Evolutionary conservation across 2,113 vertebrate genomes (phyloP).

Genomic region (Mesitornis unicolor): DNA sequence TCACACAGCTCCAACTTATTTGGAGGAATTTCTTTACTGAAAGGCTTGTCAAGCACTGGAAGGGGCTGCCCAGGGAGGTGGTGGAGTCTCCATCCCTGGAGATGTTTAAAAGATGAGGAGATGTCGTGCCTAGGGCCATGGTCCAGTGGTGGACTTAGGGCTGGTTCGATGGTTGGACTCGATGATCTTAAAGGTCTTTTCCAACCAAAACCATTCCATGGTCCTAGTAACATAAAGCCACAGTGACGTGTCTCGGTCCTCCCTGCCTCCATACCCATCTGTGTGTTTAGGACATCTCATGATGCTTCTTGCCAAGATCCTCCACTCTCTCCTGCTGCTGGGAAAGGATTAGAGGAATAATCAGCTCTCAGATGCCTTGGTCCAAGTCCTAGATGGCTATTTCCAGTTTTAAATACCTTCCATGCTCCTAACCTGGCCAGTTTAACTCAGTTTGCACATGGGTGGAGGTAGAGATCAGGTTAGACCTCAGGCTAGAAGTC

Average conservation of each 20-base stretch:
- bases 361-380: background rate
- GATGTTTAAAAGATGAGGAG: too few relatives aligned
- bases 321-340: background rate
- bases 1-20: background rate
- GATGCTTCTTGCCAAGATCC: background rate
- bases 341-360: background rate
- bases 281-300: background rate
- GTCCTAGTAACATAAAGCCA: background rate
- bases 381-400: background rate
- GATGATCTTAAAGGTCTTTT: too few relatives aligned
- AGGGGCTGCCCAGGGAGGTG: too few relatives aligned
- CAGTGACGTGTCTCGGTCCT: rapidly evolving
- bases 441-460: background rate
- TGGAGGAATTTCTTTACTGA: too few relatives aligned
- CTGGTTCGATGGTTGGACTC: too few relatives aligned
- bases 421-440: background rate
- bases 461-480: background rate
- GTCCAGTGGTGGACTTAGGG: too few relatives aligned
- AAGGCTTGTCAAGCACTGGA: too few relatives aligned
- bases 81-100: too few relatives aligned
- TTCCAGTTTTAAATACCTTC: background rate
- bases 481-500: background rate
- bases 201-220: too few relatives aligned
- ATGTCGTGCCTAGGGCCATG: too few relatives aligned
- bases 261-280: background rate